Conservation (phyloP, 2,113 vertebrate species). For the Phaethon lepturus region DNA sequence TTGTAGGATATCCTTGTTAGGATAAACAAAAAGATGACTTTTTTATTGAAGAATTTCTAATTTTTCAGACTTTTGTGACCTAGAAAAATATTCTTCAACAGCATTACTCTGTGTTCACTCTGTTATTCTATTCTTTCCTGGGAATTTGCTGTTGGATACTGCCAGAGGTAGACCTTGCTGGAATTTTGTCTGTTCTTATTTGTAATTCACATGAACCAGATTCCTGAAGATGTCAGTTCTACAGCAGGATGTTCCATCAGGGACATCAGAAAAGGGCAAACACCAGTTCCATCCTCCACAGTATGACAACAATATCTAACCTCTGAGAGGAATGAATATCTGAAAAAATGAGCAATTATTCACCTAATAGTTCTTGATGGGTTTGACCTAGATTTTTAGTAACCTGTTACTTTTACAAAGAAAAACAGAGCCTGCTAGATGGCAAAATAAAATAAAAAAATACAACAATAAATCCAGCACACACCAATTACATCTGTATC, state of each 20-base stretch:
- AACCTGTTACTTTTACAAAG: not conserved
- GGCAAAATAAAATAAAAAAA: not conserved
- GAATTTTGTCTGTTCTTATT: not conserved
- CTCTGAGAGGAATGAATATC: not conserved
- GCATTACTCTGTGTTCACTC: not conserved
- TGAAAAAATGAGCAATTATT: not conserved
- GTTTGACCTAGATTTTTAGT: not conserved
- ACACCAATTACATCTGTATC: conserved; percentile 1
- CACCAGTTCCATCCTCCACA: not conserved
- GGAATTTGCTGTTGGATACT: not conserved
- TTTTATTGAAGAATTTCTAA: not conserved
- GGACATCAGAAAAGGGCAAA: not conserved
- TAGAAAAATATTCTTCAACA: not conserved
- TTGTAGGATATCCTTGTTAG: not conserved
- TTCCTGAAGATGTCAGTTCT: not conserved
- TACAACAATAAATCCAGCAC: not conserved
- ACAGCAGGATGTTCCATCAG: not conserved
- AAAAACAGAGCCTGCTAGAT: not conserved
- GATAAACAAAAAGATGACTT: not conserved
- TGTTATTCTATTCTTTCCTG: not conserved
- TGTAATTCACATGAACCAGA: not conserved
- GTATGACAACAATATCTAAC: not conserved
- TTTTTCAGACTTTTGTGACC: not conserved
- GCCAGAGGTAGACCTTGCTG: not conserved
- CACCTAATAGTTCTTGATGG: not conserved